phyloP scores from a whole-genome alignment of 2,797 vertebrate species.

The Avahi laniger region DNA sequence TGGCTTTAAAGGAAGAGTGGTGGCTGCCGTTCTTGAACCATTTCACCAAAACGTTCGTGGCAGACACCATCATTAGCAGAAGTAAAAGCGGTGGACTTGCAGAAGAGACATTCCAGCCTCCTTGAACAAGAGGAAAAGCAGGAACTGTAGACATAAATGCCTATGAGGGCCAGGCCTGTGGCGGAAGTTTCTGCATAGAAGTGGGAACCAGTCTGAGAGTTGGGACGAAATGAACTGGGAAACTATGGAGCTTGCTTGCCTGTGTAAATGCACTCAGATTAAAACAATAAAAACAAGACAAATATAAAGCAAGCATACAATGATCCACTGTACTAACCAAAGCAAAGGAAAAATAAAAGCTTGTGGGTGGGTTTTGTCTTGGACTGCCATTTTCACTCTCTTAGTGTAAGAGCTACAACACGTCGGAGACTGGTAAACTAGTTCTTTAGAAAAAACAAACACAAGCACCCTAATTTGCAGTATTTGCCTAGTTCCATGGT shows the following conservation, averaged over 20 bases:
- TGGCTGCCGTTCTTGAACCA: not conserved
- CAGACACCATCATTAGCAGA: not conserved
- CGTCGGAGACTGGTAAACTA: not conserved
- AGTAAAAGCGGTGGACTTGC: not conserved
- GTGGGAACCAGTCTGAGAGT: no score
- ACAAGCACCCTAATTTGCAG: no score
- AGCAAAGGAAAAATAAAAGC: not conserved
- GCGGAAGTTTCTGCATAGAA: not conserved
- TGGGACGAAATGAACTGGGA: not conserved
- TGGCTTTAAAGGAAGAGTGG: not conserved
- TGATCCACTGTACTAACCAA: not conserved
- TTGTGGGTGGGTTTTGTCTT: no score
- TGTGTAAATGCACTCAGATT: not conserved
- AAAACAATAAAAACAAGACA: not conserved
- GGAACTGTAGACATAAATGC: not conserved
- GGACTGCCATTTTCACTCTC: not conserved
- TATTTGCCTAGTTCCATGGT: not conserved
- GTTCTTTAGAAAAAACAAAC: not conserved
- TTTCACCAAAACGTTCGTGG: not conserved
- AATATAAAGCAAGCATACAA: not conserved
- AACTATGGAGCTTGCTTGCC: not conserved
- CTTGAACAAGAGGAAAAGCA: fast-evolving
- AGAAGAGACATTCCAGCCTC: not conserved
- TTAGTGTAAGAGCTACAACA: fast-evolving
- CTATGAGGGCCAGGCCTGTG: not conserved